Evolutionary conservation across 1,140 invertebrate species (phyloP).

Genomic region (Bombus pyrosoma): DNA sequence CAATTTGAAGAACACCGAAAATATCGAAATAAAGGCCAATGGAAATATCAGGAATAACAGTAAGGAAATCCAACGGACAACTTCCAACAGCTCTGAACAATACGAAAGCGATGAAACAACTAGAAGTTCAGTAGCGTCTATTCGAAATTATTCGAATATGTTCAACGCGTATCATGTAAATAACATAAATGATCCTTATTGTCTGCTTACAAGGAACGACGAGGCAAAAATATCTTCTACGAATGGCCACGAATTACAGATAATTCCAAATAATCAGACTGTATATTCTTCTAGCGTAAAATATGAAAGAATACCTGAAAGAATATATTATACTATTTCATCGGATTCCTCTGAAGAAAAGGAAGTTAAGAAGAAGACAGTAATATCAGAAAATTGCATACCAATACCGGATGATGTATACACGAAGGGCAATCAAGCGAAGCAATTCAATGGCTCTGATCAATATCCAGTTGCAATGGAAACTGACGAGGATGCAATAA

Average conservation of each 20-base stretch:
- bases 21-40: neutral
- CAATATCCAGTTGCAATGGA: constrained; percentile 28
- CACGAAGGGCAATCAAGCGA: neutral
- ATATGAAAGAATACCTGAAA: constrained; percentile 34
- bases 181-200: neutral
- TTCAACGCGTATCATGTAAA: neutral
- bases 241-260: neutral
- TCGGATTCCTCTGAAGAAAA: constrained; percentile 20
- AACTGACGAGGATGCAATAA: constrained; percentile 43
- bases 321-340: constrained; percentile 29
- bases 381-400: neutral
- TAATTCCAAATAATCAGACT: neutral
- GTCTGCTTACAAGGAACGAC: neutral
- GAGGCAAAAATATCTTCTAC: neutral
- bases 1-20: neutral
- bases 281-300: neutral
- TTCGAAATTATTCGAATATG: constrained; percentile 16
- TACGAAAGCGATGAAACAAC: constrained; percentile 21
- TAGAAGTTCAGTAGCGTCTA: constrained; percentile 3
- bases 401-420: neutral
- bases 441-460: neutral
- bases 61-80: neutral
- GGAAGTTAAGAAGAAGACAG: neutral
- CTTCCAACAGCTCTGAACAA: constrained; percentile 30
- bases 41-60: too few relatives aligned